Evolutionary conservation across 2,888 invertebrate species (phyloP), one percentile per base, ranked within the genome.

Genomic region (Gymnoscelis rufifasciata): DNA sequence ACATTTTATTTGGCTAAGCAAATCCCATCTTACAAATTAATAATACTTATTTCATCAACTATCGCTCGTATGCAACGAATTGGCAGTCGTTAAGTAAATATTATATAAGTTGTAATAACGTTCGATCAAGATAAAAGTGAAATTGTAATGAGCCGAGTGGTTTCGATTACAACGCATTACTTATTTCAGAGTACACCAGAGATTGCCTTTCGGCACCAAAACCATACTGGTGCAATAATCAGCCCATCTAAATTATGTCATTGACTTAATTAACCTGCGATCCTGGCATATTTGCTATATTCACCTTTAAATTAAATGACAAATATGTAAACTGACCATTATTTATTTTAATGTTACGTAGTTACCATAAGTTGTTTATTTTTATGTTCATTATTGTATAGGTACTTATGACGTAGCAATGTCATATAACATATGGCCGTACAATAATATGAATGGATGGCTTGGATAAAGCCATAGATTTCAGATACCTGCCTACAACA

Each of bases 141-240:
- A 49, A 57, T 61, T 62, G 71, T 52, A 74, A 78, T 75, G 78
- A 64, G 54, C 63, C 74, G 72, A n/a, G n/a, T 70, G 61, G 44
- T 52, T 67, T 67, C 62, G 67, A 76, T 78, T 73, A 69, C 46
- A 51, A 40, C 67, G 68, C 71, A 43, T 63, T 73, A 65, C 56
- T 74, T 49, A 54, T 43, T 66, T 58, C 56, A 56, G 53, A 68
- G 68, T 59, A 69, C n/a, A n/a, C 19, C 66, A 67, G 60, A 42
- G 47, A 73, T 72, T 71, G 62, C 60, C 52, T 54, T 51, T 47
- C 33, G 35, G 47, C 40, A 37, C 30, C 43, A 52, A 31, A 14
- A 24, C 31, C 40, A 27, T 39, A 38, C 35, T 46, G 36, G 37
- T 45, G 23, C 15, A 23, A 46, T 46, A 40, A 49, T 52, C 26